Evolutionary conservation across 23 tunicate species (phyloP).

Genomic region (Trididemnum nubilum): DNA sequence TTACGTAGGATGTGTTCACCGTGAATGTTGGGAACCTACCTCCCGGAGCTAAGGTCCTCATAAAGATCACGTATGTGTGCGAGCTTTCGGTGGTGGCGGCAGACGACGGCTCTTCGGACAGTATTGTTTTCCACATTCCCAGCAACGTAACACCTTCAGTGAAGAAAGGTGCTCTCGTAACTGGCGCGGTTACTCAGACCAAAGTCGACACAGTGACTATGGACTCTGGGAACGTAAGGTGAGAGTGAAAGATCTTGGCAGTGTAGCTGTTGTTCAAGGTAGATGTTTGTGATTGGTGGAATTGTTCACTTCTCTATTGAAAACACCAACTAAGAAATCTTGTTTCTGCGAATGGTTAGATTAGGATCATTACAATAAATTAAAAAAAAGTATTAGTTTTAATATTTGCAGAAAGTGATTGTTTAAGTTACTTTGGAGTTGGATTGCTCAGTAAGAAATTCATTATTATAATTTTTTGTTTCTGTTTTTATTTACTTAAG

Average conservation of each 20-base stretch:
- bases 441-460: too few relatives aligned
- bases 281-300: too few relatives aligned
- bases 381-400: too few relatives aligned
- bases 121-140: constrained; percentile 45
- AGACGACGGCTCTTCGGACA: constrained; percentile 25
- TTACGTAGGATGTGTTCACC: constrained; percentile 58
- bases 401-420: too few relatives aligned
- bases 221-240: constrained; percentile 22
- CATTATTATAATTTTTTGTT: too few relatives aligned
- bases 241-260: neutral
- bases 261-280: too few relatives aligned
- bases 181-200: constrained; percentile 48
- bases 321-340: too few relatives aligned
- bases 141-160: constrained; percentile 31
- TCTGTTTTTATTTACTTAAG: too few relatives aligned
- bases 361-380: too few relatives aligned
- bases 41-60: constrained; percentile 54
- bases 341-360: too few relatives aligned
- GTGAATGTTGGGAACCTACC: constrained; percentile 87
- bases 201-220: constrained; percentile 40
- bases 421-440: too few relatives aligned
- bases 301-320: too few relatives aligned
- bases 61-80: constrained; percentile 73
- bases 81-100: constrained; percentile 49
- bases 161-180: neutral